Base-by-base conservation (phyloP, 2,888 invertebrate species). In the Charanyca ferruginea region DNA sequence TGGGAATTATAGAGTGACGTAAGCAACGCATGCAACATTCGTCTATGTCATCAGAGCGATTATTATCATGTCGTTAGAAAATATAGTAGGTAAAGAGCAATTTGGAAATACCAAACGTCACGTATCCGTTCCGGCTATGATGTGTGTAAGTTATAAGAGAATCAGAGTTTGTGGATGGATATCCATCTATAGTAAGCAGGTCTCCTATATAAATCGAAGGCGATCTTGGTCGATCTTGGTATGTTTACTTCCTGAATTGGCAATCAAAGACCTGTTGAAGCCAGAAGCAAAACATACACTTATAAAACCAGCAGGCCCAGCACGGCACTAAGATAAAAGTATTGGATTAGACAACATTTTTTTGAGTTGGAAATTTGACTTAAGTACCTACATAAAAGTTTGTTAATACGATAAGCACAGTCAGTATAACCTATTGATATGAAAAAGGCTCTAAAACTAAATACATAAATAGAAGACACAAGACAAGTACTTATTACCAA, bases 41-140 rank as follows among this genome's bases (percentile, higher is more conserved):
- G 48, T 73, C 64, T 64, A 53, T 75, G 73, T 65, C 76, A 57
- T 70, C 64, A 35, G 22, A 35, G 48, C n/a, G 32, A 68, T 62
- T 54, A 73, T 72, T 57, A 67, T 57, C 41, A 22, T 45, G 57
- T 63, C 41, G 2, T 63, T 54, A 55, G 47, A 59, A 55, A 75
- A 74, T 44, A 67, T 42, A 25, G 41, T 55, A n/a, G n/a, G n/a
- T n/a, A 22, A 32, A 52, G 16, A 45, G 45, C 20, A 28, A 52
- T 41, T 57, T 55, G 47, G 54, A 74, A 69, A 69, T 41, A 68
- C 63, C 62, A 44, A 58, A 62, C 32, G 66, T 66, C 70, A 72
- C 72, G 73, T 70, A 65, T 44, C 23, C 52, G 47, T 57, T 28
- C 20, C 22, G 35, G 22, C 18, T 62, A 28, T 16, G n/a, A 63